These are phyloP conservation scores for Autographa pulchrina DNA, from an alignment of 2,888 invertebrate genomes.

Conservation along the genomic window DNA sequence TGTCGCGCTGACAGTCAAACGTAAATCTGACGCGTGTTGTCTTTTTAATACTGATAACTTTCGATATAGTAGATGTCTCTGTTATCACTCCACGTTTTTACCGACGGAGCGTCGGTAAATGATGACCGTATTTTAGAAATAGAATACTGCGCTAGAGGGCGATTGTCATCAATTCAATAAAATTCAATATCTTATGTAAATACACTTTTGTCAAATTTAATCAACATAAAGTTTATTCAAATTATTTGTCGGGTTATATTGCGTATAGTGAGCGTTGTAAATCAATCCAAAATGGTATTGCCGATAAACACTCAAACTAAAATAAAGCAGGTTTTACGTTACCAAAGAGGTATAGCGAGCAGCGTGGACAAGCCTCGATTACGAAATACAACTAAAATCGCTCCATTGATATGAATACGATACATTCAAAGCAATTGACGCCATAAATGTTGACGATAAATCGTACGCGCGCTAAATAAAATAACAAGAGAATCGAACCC, in stretches of 20 bases:
- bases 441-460: conserved; percentile 75
- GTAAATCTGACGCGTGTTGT: conserved; percentile 10
- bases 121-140: not conserved
- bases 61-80: not conserved
- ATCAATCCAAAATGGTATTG: not conserved
- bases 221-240: not conserved
- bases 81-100: not conserved
- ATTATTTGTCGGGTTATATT: not conserved
- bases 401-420: conserved; percentile 69
- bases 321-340: conserved; percentile 34
- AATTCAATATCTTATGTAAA: no score
- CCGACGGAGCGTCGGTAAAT: not conserved
- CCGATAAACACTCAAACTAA: not conserved
- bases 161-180: no score
- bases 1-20: conserved; percentile 11
- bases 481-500: conserved; percentile 69
- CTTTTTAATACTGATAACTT: not conserved
- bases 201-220: not conserved
- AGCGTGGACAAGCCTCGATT: conserved; percentile 48
- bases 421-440: conserved; percentile 69
- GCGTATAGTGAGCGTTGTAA: not conserved
- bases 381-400: conserved; percentile 56
- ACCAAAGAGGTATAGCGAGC: conserved; percentile 20
- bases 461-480: conserved; percentile 63
- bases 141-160: not conserved